Percentiles rank a stretch among this genome's conserved stretches.
Conservation (phyloP, 2,113 vertebrate species). For the Danio rerio region GRCz12tu NC_133178.1:33212501-33213000, state of each 20-base stretch:
- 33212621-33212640: neutral
- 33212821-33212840: slow-evolving; percentile 7
- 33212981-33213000: neutral
- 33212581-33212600: neutral
- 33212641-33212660: neutral
- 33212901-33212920: neutral
- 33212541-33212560: neutral
- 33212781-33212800: slow-evolving; percentile 25
- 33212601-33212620: neutral
- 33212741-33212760: slow-evolving; percentile 32
- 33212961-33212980: slow-evolving; percentile 10
- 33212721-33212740: slow-evolving; percentile 24
- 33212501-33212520: too few relatives aligned
- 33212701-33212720: neutral
- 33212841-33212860: slow-evolving; percentile 25
- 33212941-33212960: neutral
- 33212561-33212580: neutral
- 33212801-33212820: slow-evolving; percentile 21
- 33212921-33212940: neutral
- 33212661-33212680: neutral
- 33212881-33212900: neutral
- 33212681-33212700: neutral
- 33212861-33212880: slow-evolving; percentile 23
- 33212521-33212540: too few relatives aligned
- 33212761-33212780: slow-evolving; percentile 11